These are phyloP conservation scores for Dipodomys merriami DNA, from an alignment of 2,113 vertebrate species.

Conservation along the genomic window DNA sequence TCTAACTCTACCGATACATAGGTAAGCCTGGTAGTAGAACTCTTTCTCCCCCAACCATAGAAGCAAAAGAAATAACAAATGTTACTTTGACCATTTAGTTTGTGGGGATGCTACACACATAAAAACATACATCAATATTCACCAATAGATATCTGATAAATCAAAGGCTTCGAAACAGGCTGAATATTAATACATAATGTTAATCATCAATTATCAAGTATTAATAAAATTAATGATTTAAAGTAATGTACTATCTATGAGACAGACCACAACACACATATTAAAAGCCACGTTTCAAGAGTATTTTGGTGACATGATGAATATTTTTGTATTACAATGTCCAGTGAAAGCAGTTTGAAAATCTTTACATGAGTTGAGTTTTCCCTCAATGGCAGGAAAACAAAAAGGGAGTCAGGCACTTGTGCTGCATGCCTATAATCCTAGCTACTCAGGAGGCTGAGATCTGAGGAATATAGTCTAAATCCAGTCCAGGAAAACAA, in stretches of 20 bases:
- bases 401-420: neutral
- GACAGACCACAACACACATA: neutral
- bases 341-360: slow-evolving; percentile 5
- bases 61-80: neutral
- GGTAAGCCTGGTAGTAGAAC: neutral
- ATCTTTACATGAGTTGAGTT: neutral
- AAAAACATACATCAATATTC: neutral
- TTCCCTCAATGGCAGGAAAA: slow-evolving; percentile 34
- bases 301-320: neutral
- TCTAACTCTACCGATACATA: neutral
- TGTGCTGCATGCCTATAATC: too few species aligned
- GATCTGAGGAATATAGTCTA: too few species aligned
- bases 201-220: neutral
- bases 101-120: neutral
- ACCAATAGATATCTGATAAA: neutral
- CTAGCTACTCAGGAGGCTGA: too few species aligned
- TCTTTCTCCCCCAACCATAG: neutral
- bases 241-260: neutral
- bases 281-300: neutral
- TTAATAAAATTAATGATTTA: neutral
- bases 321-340: neutral
- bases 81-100: neutral
- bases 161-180: neutral
- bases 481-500: too few species aligned
- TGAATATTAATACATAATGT: too few species aligned